These are phyloP conservation scores for Chloroceryle aenea DNA, from an alignment of 2,113 vertebrate species.

Conservation along the genomic window DNA sequence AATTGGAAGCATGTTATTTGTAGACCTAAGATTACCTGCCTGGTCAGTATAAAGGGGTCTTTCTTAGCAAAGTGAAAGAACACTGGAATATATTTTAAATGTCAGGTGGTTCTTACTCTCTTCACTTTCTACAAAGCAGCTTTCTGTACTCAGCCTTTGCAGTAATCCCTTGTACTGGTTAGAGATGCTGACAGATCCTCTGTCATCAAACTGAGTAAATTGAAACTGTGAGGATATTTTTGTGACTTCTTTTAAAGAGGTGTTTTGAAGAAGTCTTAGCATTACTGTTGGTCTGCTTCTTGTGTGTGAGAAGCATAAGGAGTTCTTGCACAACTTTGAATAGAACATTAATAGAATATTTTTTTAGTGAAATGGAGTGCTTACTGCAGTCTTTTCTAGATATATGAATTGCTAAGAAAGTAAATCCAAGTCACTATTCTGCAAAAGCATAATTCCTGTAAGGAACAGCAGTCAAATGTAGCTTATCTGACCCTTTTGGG, in stretches of 20 bases:
- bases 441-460: neutral
- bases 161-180: neutral
- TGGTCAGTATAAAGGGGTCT: neutral
- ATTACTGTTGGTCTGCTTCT: neutral
- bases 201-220: neutral
- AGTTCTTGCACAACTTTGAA: neutral
- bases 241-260: neutral
- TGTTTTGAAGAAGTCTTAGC: neutral
- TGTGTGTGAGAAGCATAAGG: neutral
- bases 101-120: neutral
- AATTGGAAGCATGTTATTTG: neutral
- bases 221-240: neutral
- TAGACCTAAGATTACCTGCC: neutral
- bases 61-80: neutral
- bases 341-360: neutral
- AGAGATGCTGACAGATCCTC: neutral
- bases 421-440: neutral
- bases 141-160: neutral
- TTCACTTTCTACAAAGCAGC: neutral
- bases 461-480: neutral
- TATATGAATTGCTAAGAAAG: neutral
- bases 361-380: neutral
- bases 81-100: neutral
- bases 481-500: neutral
- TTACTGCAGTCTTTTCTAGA: neutral